These are phyloP conservation scores for Rachycentron canadum DNA, from an alignment of 2,797 vertebrate genomes.

Conservation along the genomic window DNA sequence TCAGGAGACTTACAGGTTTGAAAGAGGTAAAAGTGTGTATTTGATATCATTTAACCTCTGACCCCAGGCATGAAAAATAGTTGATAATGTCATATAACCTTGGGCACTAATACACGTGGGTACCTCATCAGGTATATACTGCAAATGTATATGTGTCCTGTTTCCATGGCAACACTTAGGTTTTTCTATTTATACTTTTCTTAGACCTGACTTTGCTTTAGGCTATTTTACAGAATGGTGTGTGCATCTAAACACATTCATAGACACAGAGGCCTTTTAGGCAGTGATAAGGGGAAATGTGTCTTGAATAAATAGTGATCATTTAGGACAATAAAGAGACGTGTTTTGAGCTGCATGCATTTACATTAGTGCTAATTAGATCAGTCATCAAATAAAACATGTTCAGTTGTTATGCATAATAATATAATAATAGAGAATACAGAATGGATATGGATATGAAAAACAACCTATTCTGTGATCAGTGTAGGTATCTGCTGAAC, in stretches of 20 bases:
- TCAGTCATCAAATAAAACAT: slow-evolving; percentile 20
- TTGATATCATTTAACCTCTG: background rate
- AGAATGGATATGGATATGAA: too few species aligned
- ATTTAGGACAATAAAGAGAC: slow-evolving; percentile 42
- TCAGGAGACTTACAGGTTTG: background rate
- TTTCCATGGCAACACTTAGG: slow-evolving; percentile 26
- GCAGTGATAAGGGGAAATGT: slow-evolving; percentile 43
- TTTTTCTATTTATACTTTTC: background rate
- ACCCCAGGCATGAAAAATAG: background rate
- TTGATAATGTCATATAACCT: background rate
- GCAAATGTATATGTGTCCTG: background rate
- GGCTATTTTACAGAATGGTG: background rate
- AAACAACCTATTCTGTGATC: background rate
- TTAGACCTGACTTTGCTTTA: background rate
- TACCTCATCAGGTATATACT: background rate
- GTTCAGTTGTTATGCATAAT: slow-evolving; percentile 31
- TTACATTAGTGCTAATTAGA: background rate
- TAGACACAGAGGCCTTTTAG: slow-evolving; percentile 4
- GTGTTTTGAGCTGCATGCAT: slow-evolving; percentile 30
- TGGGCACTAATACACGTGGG: background rate
- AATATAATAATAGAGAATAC: background rate
- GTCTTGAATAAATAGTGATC: slow-evolving; percentile 58
- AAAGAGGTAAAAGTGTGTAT: background rate
- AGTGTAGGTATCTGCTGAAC: background rate
- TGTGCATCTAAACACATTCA: slow-evolving; percentile 44